Evolutionary conservation across 2,888 invertebrate genomes (phyloP), one percentile per base, ranked within the genome.

Genomic region (Patella caerulea): DNA sequence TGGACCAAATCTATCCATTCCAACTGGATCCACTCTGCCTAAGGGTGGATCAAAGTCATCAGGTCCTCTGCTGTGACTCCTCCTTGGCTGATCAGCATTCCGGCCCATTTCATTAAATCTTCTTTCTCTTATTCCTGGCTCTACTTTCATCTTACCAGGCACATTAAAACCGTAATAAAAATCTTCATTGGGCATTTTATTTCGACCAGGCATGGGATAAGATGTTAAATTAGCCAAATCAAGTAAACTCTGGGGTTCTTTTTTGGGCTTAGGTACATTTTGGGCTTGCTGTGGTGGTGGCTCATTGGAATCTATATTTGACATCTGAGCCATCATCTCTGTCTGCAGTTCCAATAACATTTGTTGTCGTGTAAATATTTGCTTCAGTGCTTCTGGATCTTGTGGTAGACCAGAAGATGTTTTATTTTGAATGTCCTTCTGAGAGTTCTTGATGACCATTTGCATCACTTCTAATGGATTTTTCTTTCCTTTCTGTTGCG

Each of bases 381-480:
- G 65, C 24, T 65, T 65, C 65, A 65, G 24, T 12, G 65, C 65
- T 15, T 65, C 65, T 24, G 65, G 65, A 24, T 65, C 65, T 65
- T 15, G 65, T 24, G 65, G 65, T 5, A 65, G 65, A 12, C 65
- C 65, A 3, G 19, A 11, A 11, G 65, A 65, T 24, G 65, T 65
- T 14, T 65, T 65, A 19, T 65, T 19, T 14, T 65, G 65, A 11
- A 65, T 12, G 65, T 65, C 65, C 24, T 24, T 65, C 24, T 65
- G 65, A 12, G 65, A 65, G 24, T 65, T 65, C 65, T 65, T 65
- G 65, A 65, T 65, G 19, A 65, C 65, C 24, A 24, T 65, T 24
- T 65, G 65, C 65, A 65, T 65, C 65, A 65, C 65, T 24, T 65
- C 65, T 19, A 65, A 65, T 11, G 65, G 65, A 14, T 65, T 65